Base-by-base conservation (phyloP, 2,113 vertebrate species). In the Dicentrarchus labrax region DNA sequence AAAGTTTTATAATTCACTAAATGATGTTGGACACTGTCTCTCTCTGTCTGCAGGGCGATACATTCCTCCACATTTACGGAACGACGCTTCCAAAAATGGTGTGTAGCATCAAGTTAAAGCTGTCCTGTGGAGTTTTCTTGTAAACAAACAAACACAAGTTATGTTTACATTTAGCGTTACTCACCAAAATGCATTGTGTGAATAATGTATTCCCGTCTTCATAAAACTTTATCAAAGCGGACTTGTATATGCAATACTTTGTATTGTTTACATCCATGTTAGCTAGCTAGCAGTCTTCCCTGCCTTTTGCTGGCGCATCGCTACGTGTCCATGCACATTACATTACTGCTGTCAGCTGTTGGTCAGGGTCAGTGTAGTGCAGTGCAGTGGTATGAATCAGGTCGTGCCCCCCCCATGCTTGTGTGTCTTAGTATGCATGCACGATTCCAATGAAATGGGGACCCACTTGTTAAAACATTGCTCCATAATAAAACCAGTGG, bases 61-160 rank as follows among this genome's bases (percentile, higher is more conserved):
- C 89, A 98, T 99, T 95, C 97, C 98, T 95, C 98, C 98, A 95
- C 98, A 99, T 85, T 91, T 99, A 94, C 95, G 97, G 93, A 99
- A 98, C 95, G 97, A 98, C 89, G 95, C 95, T 91, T 93, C 97
- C 89, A 97, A 97, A 93, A 96, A 96, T 90, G 97, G 97, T 98
- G 96, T 86, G 96, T 81, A 51, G 60, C 68, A 71, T 79, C 36
- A 79, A 59, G 72, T 59, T 74, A 57, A 79, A 77, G 77, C 72
- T 84, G 81, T 72, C 60, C 77, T 77, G 72, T 67, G 80, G 85
- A 79, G 60, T 80, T 86, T 83, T 50, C 51, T 24, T 30, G 21
- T 39, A 79, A 65, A 72, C 61, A 61, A 24, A 60, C n/a, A 51
- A 6, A 41, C 13, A 30, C n/a, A 16, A 16, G 13, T 39, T 48